These are phyloP conservation scores for Botrylloides violaceus DNA, from an alignment of 23 tunicate genomes.

Conservation along the genomic window DNA sequence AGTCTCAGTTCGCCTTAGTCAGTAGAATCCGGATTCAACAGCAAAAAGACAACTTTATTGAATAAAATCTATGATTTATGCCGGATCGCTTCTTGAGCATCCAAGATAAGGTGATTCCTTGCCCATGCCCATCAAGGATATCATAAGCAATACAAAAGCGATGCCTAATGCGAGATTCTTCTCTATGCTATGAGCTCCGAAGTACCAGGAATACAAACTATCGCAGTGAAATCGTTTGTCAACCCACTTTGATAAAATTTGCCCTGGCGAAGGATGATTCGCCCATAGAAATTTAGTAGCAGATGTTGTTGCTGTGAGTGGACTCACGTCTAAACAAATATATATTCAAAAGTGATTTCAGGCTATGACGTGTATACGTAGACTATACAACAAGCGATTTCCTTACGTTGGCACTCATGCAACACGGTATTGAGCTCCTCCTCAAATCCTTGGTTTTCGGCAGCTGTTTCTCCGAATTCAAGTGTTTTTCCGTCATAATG, in stretches of 20 bases:
- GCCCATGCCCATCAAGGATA: conserved; percentile 11
- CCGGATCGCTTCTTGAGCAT: too few species aligned
- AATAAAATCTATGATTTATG: too few species aligned
- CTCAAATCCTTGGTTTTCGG: conserved; percentile 11
- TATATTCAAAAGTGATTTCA: too few species aligned
- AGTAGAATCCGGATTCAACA: too few species aligned
- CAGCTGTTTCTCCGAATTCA: conserved; percentile 5
- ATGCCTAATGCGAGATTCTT: conserved; percentile 1
- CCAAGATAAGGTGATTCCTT: background rate
- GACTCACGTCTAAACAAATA: background rate
- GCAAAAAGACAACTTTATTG: too few species aligned
- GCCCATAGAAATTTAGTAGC: conserved; percentile 18
- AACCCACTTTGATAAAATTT: conserved; percentile 11
- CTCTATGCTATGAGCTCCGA: conserved; percentile 16
- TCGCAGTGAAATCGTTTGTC: background rate
- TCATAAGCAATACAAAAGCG: conserved; percentile 1
- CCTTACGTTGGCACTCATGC: background rate
- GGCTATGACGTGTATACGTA: too few species aligned
- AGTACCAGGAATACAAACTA: conserved; percentile 9
- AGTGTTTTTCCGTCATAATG: conserved; percentile 7
- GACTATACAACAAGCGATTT: too few species aligned
- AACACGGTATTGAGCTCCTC: background rate
- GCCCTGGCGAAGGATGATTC: background rate
- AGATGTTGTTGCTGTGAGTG: background rate
- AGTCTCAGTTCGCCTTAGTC: too few species aligned